A percentile compares a stretch with the other conserved stretches of the same genome.
Evolutionary conservation across 1,140 invertebrate genomes (phyloP).

Genomic region (Drosophila sp.): DNA sequence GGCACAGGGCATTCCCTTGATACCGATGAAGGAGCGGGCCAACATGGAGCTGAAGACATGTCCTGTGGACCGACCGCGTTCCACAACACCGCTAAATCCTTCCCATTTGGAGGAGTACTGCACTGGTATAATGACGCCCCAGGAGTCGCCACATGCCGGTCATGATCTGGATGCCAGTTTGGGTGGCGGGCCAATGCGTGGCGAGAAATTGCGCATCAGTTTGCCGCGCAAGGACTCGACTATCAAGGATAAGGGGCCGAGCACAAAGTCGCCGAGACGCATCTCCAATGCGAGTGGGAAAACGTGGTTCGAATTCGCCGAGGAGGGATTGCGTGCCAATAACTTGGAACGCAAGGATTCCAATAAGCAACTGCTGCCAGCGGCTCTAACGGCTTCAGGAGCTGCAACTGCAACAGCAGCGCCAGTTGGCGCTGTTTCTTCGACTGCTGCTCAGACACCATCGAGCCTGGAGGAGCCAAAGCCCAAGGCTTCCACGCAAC

Average conservation of each 20-base stretch:
- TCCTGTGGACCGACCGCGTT: conserved; percentile 93
- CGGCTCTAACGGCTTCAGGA: conserved; percentile 39
- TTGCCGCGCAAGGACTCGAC: conserved; percentile 87
- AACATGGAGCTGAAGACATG: conserved; percentile 90
- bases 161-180: conserved; percentile 60
- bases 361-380: conserved; percentile 66
- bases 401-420: conserved; percentile 26
- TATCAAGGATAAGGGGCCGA: conserved; percentile 73
- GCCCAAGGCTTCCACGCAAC: conserved; percentile 63
- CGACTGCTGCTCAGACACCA: conserved; percentile 76
- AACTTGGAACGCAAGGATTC: conserved; percentile 80
- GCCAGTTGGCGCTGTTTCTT: conserved; percentile 26
- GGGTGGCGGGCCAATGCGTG: conserved; percentile 63
- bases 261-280: conserved; percentile 85
- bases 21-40: conserved; percentile 91
- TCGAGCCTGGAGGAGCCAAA: conserved; percentile 72
- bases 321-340: conserved; percentile 85
- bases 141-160: conserved; percentile 60
- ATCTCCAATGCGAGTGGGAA: conserved; percentile 85
- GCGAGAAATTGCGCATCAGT: conserved; percentile 89
- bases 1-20: conserved; percentile 91
- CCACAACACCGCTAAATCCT: conserved; percentile 92
- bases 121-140: conserved; percentile 83
- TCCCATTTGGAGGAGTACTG: conserved; percentile 91
- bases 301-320: conserved; percentile 88